phyloP scores from a whole-genome alignment of 2,113 vertebrate genomes.

The Notothenia rossii region DNA sequence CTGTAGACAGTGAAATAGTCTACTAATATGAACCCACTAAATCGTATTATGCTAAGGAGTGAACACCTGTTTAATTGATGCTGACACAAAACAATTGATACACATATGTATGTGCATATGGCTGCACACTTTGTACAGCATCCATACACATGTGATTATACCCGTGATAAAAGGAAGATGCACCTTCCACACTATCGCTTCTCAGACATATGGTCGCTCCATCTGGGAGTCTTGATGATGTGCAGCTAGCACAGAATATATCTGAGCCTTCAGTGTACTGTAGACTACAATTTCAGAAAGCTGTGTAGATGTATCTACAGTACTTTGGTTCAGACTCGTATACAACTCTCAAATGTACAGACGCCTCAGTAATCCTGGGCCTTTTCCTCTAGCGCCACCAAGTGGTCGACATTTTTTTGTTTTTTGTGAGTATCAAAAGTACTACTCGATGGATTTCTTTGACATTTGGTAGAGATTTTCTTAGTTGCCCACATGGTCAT shows the following conservation, averaged over 20 bases:
- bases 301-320: neutral
- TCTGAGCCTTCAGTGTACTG: neutral
- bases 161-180: neutral
- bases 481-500: no score
- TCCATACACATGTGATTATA: neutral
- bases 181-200: constrained; percentile 24
- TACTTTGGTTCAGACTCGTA: neutral
- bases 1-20: no score
- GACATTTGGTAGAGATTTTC: neutral
- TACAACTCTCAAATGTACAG: neutral
- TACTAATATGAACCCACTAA: neutral
- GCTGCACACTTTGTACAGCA: neutral
- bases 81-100: neutral
- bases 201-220: constrained; percentile 39
- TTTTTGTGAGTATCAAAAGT: neutral
- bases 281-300: constrained; percentile 12
- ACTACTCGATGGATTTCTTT: neutral
- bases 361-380: neutral
- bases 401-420: neutral
- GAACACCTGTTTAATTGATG: neutral
- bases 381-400: neutral
- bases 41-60: neutral
- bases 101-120: neutral
- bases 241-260: neutral
- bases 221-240: constrained; percentile 26